These are phyloP conservation scores for Solea solea DNA, from an alignment of 2,113 vertebrate species.

Conservation along the genomic window DNA sequence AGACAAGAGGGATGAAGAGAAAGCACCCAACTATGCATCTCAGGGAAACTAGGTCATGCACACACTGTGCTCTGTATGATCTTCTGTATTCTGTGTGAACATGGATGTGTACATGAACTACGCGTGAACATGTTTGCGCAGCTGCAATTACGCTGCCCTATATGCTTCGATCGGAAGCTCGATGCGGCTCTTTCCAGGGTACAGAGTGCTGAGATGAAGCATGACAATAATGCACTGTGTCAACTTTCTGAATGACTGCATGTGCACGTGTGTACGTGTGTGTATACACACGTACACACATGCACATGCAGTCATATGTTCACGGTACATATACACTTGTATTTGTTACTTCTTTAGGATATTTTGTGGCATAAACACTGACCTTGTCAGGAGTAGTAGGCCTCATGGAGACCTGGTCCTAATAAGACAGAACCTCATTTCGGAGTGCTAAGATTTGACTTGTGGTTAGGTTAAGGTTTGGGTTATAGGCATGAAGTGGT, in stretches of 20 bases:
- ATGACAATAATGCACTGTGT: conserved; percentile 22
- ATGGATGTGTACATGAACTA: conserved; percentile 45
- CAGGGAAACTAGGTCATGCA: conserved; percentile 70
- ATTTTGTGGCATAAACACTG: too few relatives aligned
- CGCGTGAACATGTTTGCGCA: conserved; percentile 50
- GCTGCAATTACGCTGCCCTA: conserved; percentile 63
- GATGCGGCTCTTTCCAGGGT: conserved; percentile 42
- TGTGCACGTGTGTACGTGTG: too few relatives aligned
- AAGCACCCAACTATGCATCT: conserved; percentile 53
- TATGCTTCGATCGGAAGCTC: conserved; percentile 44
- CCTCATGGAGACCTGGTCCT: too few relatives aligned
- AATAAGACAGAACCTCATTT: too few relatives aligned
- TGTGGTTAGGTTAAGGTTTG: too few relatives aligned
- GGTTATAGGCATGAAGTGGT: too few relatives aligned
- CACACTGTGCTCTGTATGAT: conserved; percentile 49
- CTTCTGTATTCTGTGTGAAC: conserved; percentile 40
- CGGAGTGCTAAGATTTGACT: too few relatives aligned
- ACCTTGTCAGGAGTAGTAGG: too few relatives aligned
- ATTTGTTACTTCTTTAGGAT: too few relatives aligned
- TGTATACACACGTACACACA: too few relatives aligned
- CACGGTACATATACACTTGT: too few relatives aligned
- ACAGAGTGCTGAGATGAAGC: conserved; percentile 34
- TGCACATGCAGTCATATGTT: too few relatives aligned
- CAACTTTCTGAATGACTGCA: conserved; percentile 22
- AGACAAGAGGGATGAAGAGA: conserved; percentile 40